A percentile compares a stretch with the other conserved stretches of the same genome.
Evolutionary conservation across 2,113 vertebrate species (phyloP).

Genomic region (Notechis scutatus): DNA sequence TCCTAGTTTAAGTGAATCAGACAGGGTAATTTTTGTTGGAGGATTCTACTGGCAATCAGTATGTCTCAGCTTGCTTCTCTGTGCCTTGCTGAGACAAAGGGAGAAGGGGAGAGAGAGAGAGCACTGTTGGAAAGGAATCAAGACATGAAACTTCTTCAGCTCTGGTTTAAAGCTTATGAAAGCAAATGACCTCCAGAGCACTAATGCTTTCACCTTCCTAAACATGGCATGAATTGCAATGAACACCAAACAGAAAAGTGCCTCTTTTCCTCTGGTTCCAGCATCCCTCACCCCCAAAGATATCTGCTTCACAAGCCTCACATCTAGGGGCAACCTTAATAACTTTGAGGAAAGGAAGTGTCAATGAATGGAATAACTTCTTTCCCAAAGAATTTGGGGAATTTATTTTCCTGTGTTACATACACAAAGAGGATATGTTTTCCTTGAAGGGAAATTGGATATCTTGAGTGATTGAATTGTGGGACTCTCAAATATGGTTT

Average conservation of each 20-base stretch:
- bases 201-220: constrained; percentile 69
- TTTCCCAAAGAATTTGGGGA: constrained; percentile 32
- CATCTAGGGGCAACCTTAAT: neutral
- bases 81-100: constrained; percentile 62
- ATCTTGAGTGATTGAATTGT: constrained; percentile 2
- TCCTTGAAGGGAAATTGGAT: constrained; percentile 33
- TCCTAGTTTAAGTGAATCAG: constrained; percentile 69
- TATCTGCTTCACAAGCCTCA: constrained; percentile 15
- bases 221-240: constrained; percentile 63
- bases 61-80: constrained; percentile 71
- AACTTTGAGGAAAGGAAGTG: constrained; percentile 22
- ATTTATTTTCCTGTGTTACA: neutral
- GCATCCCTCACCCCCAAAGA: neutral
- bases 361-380: constrained; percentile 9
- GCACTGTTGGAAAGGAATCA: constrained; percentile 66
- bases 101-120: constrained; percentile 2
- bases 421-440: neutral
- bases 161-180: constrained; percentile 71
- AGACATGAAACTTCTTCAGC: constrained; percentile 69
- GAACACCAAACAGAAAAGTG: constrained; percentile 51
- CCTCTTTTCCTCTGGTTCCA: constrained; percentile 20
- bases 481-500: neutral
- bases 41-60: constrained; percentile 68
- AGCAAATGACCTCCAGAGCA: constrained; percentile 71
- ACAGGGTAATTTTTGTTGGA: constrained; percentile 68